Evolutionary conservation across 2,797 vertebrate species (phyloP), one percentile per base, ranked within the genome.

Genomic region (Chromis chromis): DNA sequence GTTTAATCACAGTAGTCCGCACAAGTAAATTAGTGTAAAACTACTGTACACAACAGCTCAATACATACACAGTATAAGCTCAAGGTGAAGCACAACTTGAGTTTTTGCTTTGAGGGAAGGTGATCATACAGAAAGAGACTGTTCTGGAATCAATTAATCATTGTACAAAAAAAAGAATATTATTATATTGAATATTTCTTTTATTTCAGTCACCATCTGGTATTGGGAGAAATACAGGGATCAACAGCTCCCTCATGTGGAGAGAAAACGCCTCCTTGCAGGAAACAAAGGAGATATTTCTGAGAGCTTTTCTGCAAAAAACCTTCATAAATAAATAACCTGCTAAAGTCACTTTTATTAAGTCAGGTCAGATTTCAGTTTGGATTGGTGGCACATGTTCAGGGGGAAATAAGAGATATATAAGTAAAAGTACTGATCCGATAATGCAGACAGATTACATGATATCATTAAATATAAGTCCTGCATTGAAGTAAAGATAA

Each of bases 231-330:
- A 13, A 14, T 25, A 24, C 22, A 25, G 10, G 4, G 60, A 42
- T 63, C 63, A 16, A 72, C 49, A 54, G 70, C 69, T 9, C 78
- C 83, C 69, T 49, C 78, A 0, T 21, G 85, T 87, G 88, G 88
- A 6, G 0, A 12, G 16, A 77, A 40, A 52, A 54, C 8, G 3
- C n/a, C 21, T 36, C 2, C 6, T 19, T 59, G 22, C 12, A 19
- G 16, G 55, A 40, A 48, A 9, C 17, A 42, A 53, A 66, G 27
- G 21, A 24, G 49, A 52, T 13, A 44, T 16, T 6, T 44, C 5
- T 4, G 46, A 1, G 9, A n/a, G 22, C 11, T 1, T 49, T n/a
- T 50, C 4, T 19, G 3, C 49, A 50, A 22, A 42, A 14, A 16
- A 42, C 14, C 5, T 24, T 11, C 22, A 50, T 22, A 12, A 50